phyloP scores from a whole-genome alignment of 2,113 vertebrate species.

The Pygoscelis antarcticus region DNA sequence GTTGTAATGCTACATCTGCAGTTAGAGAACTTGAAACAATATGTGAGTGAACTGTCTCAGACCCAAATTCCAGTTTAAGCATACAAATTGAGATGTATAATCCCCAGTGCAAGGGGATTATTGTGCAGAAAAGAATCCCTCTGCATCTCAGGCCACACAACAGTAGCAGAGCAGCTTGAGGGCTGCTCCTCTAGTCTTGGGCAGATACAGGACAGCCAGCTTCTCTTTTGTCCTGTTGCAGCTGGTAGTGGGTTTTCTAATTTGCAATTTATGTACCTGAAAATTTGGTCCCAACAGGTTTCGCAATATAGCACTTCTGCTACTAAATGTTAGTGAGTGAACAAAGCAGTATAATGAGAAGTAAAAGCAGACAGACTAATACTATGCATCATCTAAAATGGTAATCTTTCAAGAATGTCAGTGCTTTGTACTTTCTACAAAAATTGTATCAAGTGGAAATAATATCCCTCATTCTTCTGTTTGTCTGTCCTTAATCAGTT shows the following conservation, averaged over 20 bases:
- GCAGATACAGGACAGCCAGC: not conserved
- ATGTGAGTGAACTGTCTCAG: not conserved
- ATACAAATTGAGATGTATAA: not conserved
- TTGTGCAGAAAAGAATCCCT: not conserved
- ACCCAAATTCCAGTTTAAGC: not conserved
- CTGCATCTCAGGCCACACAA: not conserved
- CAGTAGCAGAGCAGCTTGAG: not conserved
- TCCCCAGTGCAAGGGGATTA: not conserved
- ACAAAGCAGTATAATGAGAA: not conserved
- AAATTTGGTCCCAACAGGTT: not conserved
- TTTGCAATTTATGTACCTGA: not conserved
- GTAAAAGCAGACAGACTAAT: not conserved
- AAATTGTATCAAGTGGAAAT: slow-evolving; percentile 46
- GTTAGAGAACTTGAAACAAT: not conserved
- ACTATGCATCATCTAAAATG: not conserved
- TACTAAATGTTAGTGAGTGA: not conserved
- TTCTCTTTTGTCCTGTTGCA: not conserved
- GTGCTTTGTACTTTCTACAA: not conserved
- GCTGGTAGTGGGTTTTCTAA: not conserved
- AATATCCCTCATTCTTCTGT: slow-evolving; percentile 25
- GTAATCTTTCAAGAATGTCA: slow-evolving; percentile 21
- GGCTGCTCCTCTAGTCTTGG: not conserved
- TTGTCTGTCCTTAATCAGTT: slow-evolving; percentile 50
- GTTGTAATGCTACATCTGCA: not conserved
- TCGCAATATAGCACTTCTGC: not conserved